A percentile compares a stretch with the other conserved stretches of the same genome.
Conservation (phyloP, 2,113 vertebrate species). For the Gymnocephalus cernua region DNA sequence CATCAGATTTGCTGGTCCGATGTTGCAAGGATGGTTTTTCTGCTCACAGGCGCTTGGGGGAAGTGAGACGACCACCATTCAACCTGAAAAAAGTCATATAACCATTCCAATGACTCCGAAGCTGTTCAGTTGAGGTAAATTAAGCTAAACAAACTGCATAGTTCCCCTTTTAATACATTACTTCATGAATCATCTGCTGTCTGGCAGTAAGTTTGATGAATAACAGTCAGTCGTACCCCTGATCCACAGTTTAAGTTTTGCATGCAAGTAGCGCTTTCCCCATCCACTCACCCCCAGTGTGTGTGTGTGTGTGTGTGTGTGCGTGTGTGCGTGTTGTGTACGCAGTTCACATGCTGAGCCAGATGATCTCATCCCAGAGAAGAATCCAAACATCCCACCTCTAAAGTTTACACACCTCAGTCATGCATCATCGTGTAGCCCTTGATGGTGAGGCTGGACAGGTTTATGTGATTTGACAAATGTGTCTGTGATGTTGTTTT, state of each 20-base stretch:
- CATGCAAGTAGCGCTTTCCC: constrained; percentile 14
- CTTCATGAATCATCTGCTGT: neutral
- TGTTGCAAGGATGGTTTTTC: too few relatives aligned
- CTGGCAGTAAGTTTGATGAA: constrained; percentile 8
- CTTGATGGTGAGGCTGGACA: neutral
- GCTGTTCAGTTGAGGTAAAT: too few relatives aligned
- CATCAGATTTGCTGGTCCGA: too few relatives aligned
- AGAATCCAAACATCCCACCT: constrained; percentile 32
- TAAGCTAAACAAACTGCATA: too few relatives aligned
- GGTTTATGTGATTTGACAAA: constrained; percentile 17
- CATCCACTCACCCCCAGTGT: constrained; percentile 1
- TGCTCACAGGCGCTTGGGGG: too few relatives aligned
- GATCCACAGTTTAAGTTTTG: neutral
- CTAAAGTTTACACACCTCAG: constrained; percentile 13
- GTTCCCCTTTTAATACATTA: too few relatives aligned
- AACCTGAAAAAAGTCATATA: too few relatives aligned
- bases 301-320: constrained; percentile 32
- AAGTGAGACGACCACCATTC: too few relatives aligned
- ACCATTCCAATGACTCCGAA: too few relatives aligned
- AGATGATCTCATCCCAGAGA: constrained; percentile 58
- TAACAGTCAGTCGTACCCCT: neutral
- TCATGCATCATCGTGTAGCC: too few relatives aligned
- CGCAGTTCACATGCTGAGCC: too few relatives aligned
- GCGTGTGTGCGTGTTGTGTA: constrained; percentile 32
- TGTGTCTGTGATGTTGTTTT: neutral